Evolutionary conservation across 2,888 invertebrate genomes (phyloP).

Genomic region (Hyppa rectilinea): DNA sequence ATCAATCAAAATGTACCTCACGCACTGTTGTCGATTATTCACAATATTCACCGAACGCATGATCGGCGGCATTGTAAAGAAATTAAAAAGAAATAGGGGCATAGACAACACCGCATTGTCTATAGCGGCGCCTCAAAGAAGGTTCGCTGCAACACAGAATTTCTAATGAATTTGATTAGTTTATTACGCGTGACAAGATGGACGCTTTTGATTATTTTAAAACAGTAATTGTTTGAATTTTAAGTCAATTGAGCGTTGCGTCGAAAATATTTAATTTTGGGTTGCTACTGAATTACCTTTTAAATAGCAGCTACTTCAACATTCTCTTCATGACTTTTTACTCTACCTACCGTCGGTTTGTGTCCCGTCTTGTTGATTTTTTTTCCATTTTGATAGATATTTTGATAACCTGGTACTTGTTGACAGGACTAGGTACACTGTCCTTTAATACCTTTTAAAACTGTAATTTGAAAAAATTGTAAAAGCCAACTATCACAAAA

Average conservation of each 20-base stretch:
- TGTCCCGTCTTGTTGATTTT: background rate
- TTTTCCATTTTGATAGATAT: too few relatives aligned
- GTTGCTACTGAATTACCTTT: slow-evolving; percentile 43
- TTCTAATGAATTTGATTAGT: slow-evolving; percentile 78
- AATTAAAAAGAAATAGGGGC: slow-evolving; percentile 87
- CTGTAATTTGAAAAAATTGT: too few relatives aligned
- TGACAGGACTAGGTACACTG: too few relatives aligned
- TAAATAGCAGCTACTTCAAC: background rate
- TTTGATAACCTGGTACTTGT: too few relatives aligned
- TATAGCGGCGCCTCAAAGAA: slow-evolving; percentile 72
- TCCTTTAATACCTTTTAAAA: too few relatives aligned
- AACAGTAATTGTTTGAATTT: slow-evolving; percentile 67
- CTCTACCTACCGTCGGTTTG: background rate
- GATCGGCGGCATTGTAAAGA: slow-evolving; percentile 81
- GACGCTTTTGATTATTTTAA: slow-evolving; percentile 60
- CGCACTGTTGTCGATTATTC: slow-evolving; percentile 73
- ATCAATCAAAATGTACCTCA: slow-evolving; percentile 59
- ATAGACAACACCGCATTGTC: slow-evolving; percentile 78
- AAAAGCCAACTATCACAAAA: too few relatives aligned
- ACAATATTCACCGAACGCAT: slow-evolving; percentile 79
- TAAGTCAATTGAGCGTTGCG: slow-evolving; percentile 54
- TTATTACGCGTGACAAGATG: slow-evolving; percentile 70
- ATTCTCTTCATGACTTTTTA: slow-evolving; percentile 13
- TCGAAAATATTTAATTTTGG: slow-evolving; percentile 40
- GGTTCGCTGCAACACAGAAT: slow-evolving; percentile 73